These are phyloP conservation scores for Nibea albiflora DNA, from an alignment of 2,113 vertebrate genomes.

Conservation along the genomic window DNA sequence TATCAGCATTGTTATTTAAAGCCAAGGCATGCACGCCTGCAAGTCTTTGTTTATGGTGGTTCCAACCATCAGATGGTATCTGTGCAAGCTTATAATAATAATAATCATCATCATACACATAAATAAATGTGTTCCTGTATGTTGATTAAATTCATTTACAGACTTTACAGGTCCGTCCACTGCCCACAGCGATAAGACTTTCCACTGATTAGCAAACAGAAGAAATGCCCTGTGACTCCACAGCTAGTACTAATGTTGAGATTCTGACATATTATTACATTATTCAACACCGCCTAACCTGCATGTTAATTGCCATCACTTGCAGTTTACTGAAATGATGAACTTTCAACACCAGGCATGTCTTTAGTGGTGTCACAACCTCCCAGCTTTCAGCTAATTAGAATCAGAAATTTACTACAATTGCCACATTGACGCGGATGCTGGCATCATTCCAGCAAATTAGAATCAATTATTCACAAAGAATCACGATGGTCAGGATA, in stretches of 20 bases:
- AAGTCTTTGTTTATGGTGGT: neutral
- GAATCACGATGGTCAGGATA: neutral
- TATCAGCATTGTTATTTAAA: slow-evolving; percentile 1
- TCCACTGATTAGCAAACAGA: neutral
- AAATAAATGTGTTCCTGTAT: neutral
- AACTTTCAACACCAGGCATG: neutral
- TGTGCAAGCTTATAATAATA: neutral
- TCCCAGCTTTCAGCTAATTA: neutral
- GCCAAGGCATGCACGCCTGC: neutral
- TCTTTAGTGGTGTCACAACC: neutral
- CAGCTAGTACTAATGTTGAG: neutral
- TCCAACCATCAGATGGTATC: neutral
- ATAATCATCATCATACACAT: too few species aligned
- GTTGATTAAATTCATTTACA: neutral
- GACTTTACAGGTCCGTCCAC: neutral
- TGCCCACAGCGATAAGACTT: neutral
- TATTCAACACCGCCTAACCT: neutral
- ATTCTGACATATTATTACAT: neutral
- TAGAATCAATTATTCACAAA: slow-evolving; percentile 16
- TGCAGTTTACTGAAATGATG: slow-evolving; percentile 22
- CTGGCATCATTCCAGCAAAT: slow-evolving; percentile 19
- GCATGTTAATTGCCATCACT: neutral
- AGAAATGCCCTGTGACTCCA: neutral
- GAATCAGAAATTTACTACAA: slow-evolving; percentile 33
- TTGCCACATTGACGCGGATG: slow-evolving; percentile 1